Evolutionary conservation across 2,888 invertebrate species (phyloP), one percentile per base, ranked within the genome.

Genomic region (Xestia rhomboidea): DNA sequence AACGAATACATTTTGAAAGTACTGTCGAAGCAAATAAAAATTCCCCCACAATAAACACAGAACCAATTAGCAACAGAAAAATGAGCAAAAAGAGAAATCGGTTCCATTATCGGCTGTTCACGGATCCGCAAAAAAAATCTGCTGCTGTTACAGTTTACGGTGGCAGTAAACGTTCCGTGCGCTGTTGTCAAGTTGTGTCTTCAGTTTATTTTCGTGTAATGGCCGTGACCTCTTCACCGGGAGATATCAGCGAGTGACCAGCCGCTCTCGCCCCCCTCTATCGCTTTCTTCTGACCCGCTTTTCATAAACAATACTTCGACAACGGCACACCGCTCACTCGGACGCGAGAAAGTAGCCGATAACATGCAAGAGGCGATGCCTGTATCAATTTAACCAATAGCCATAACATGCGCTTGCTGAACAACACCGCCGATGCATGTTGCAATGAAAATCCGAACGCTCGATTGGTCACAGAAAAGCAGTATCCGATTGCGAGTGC

Each of bases 271-370:
- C 93, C 93, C 93, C 93, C 93, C 93, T 93, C 95, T 90, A 92
- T 93, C 93, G 95, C 96, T 96, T 96, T 96, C 96, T 95, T 96
- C 93, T 96, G 96, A 96, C 96, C 96, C 95, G 94, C 96, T 96
- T 96, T 96, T 96, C 95, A 93, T 94, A 95, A 96, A 96, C 96
- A 96, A 96, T 96, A 96, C 96, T 95, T 93, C 93, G 94, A 91
- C 94, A 93, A 88, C 92, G 91, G 89, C 90, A 88, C 90, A 89
- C 90, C 91, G 92, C 87, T 92, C 93, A 93, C 91, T 91, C 88
- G 89, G 90, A 88, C 91, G 88, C 95, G 96, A 94, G 96, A 96
- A 96, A 96, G 96, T 95, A 92, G 92, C 92, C 94, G 93, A 94
- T 93, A 94, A 93, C 92, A 92, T 92, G 90, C 93, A 90, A 92